Conservation (phyloP, 1,140 invertebrate genomes). For the Aphis gossypii region DNA sequence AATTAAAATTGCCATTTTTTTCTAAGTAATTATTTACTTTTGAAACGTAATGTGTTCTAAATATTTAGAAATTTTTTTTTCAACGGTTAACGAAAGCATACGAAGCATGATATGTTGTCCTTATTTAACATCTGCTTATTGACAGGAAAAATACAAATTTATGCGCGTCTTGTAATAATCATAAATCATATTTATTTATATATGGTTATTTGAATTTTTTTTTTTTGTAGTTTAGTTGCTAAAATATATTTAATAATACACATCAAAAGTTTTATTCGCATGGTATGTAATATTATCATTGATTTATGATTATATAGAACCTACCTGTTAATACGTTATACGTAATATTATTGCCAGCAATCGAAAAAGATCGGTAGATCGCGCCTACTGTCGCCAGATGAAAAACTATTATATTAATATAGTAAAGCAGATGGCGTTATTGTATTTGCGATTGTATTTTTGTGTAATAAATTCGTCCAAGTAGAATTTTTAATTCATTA, state of each 20-base stretch:
- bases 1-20: not conserved
- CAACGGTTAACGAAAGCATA: not conserved
- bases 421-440: not conserved
- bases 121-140: not conserved
- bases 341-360: not conserved
- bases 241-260: not conserved
- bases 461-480: not conserved
- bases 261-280: not conserved
- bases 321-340: not conserved
- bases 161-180: not conserved
- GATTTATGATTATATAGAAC: not conserved
- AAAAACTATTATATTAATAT: not conserved
- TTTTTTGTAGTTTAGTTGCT: not conserved
- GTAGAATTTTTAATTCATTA: not conserved
- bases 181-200: not conserved
- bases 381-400: not conserved
- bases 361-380: not conserved
- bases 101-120: not conserved
- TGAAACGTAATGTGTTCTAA: not conserved
- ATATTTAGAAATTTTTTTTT: not conserved
- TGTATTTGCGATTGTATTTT: not conserved
- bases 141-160: not conserved
- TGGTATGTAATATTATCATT: not conserved
- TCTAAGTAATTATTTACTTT: not conserved
- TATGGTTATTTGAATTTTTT: not conserved